These are phyloP conservation scores for Elachura formosa DNA, from an alignment of 2,113 vertebrate species.

Conservation along the genomic window DNA sequence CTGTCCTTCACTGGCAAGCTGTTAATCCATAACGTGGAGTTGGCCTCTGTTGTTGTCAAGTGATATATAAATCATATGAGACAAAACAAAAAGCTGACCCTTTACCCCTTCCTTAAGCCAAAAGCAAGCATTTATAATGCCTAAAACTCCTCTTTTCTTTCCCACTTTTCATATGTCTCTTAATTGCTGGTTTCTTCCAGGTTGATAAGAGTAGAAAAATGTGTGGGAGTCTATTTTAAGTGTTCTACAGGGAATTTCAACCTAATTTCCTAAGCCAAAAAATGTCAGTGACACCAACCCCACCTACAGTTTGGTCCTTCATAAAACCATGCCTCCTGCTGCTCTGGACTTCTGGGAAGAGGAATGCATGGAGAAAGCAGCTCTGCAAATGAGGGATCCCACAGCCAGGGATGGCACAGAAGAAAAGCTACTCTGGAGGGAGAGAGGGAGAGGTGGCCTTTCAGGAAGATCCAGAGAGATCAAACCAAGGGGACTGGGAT, in stretches of 20 bases:
- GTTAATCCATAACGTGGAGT: background rate
- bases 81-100: background rate
- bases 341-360: background rate
- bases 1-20: constrained; percentile 30
- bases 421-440: background rate
- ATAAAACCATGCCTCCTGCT: background rate
- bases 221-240: background rate
- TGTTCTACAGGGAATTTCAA: background rate
- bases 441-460: background rate
- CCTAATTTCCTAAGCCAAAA: background rate
- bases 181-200: background rate
- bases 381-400: background rate
- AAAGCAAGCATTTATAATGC: background rate
- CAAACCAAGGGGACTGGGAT: background rate
- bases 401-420: background rate
- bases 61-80: background rate
- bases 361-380: background rate
- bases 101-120: background rate
- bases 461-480: background rate
- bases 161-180: background rate
- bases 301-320: background rate
- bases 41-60: constrained; percentile 17
- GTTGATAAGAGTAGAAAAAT: background rate
- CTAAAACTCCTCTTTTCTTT: background rate
- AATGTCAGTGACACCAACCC: background rate